A percentile compares a stretch with the other conserved stretches of the same genome.
Evolutionary conservation across 2,113 vertebrate species (phyloP).

Genomic region (Actenoides hombroni): DNA sequence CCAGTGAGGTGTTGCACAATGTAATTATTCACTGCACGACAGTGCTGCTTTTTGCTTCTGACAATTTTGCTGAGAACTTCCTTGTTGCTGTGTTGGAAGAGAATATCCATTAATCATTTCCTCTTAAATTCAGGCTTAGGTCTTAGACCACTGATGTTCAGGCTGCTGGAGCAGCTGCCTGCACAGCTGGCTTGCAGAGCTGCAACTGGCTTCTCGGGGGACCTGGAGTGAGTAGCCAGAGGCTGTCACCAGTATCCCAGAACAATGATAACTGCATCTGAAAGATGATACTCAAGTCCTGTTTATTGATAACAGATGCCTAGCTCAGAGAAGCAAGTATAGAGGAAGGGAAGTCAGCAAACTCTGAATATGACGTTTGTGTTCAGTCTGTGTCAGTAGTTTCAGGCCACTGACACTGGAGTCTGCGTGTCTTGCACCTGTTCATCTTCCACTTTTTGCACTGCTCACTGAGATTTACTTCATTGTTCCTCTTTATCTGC

Average conservation of each 20-base stretch:
- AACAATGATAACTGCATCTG: neutral
- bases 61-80: neutral
- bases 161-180: neutral
- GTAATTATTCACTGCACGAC: neutral
- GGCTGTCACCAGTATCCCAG: neutral
- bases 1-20: neutral
- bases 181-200: neutral
- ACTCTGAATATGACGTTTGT: neutral
- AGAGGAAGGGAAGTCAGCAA: neutral
- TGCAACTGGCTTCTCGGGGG: neutral
- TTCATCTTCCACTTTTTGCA: neutral
- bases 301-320: neutral
- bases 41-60: neutral
- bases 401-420: neutral
- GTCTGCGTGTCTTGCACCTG: accelerated
- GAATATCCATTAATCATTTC: neutral
- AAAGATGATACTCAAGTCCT: neutral
- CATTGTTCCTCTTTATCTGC: neutral
- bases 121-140: neutral
- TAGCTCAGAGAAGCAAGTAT: neutral
- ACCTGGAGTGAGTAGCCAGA: neutral
- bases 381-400: neutral
- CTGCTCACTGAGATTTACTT: neutral
- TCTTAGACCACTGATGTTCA: neutral
- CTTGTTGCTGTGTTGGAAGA: neutral